Evolutionary conservation across 1,140 invertebrate genomes (phyloP), one percentile per base, ranked within the genome.

Genomic region (Eurytemora carolleeae): DNA sequence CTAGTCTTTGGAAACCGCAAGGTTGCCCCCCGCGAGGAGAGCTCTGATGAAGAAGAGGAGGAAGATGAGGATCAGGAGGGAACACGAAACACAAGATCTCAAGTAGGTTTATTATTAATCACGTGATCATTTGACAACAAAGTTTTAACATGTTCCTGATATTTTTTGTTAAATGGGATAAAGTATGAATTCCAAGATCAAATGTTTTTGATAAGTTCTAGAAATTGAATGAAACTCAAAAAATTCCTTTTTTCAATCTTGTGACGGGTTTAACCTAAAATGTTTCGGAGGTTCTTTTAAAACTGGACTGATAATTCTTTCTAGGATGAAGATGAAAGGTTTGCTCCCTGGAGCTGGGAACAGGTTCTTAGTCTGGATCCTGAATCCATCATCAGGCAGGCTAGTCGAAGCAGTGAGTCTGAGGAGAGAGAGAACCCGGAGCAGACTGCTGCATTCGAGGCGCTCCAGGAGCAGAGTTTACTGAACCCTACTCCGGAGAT

Each of bases 291-390:
- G n/a, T n/a, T n/a, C n/a, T n/a, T n/a, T n/a, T n/a, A n/a, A n/a
- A n/a, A n/a, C n/a, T n/a, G n/a, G n/a, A n/a, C n/a, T n/a, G n/a
- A n/a, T n/a, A n/a, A n/a, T n/a, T n/a, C n/a, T n/a, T n/a, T 44
- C n/a, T 44, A 44, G 31, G 31, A 44, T 44, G 31, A 44, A 44
- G 31, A 44, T 7, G 31, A 44, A 44, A 44, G 31, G n/a, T 44
- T 44, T 44, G 31, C 31, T 44, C 31, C 31, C 31, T 62, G 60
- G 60, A 58, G 19, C 18, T 62, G 60, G 60, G 60, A 62, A 53
- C 19, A 53, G 18, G 60, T 62, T 1, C 18, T 62, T 12, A 24
- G 53, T 25, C 54, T 24, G 17, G 55, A 62, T 44, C 60, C 60
- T 2, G 60, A 62, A 56, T 20, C 54, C 17, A 52, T 62, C 60